These are phyloP conservation scores for Leptonema lineaticorne DNA, from an alignment of 1,140 invertebrate species.

Conservation along the genomic window DNA sequence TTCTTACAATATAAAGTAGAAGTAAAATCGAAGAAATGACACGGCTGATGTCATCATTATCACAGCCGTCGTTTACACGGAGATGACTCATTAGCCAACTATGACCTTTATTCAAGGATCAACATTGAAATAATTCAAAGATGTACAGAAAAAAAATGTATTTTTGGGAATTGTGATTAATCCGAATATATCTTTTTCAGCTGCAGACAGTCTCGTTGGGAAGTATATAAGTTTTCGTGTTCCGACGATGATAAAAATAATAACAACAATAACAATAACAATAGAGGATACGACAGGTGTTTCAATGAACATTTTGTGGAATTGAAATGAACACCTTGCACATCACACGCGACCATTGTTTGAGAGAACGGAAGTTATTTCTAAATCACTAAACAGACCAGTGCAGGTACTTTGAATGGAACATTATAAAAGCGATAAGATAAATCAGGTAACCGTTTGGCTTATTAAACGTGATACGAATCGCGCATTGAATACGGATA, in stretches of 20 bases:
- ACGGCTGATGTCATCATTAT: not conserved
- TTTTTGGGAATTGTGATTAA: not conserved
- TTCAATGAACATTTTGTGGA: not conserved
- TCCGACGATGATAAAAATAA: not conserved
- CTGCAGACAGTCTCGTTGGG: not conserved
- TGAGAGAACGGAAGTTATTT: no score
- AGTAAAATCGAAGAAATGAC: not conserved
- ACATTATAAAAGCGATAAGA: no score
- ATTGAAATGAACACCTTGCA: conserved; percentile 2
- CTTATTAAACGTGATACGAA: no score
- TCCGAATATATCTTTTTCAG: not conserved
- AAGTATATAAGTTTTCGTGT: not conserved
- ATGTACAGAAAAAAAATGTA: not conserved
- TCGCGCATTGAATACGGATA: no score
- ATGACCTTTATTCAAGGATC: not conserved
- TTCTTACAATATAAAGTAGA: not conserved
- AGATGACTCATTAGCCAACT: not conserved
- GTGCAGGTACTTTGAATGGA: no score
- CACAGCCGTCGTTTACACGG: no score
- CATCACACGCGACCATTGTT: not conserved
- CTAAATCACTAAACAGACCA: no score
- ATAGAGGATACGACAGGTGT: conserved; percentile 15
- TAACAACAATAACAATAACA: conserved; percentile 1
- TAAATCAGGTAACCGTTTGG: no score
- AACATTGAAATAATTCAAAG: no score